Base-by-base conservation (phyloP, 2,888 invertebrate genomes). In the Thysanoteuthis rhombus region DNA sequence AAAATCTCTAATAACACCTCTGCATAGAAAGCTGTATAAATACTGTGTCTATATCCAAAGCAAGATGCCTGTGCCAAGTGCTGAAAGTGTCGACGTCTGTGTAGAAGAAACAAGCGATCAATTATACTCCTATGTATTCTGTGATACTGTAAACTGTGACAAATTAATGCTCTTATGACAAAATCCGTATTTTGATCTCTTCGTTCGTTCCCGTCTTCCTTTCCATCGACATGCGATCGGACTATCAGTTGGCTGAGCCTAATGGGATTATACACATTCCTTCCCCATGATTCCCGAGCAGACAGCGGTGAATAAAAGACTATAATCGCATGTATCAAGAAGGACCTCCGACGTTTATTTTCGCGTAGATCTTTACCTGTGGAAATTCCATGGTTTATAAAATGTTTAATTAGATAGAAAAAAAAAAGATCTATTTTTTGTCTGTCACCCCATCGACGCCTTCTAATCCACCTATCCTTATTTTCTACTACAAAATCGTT, bases 41-140 rank as follows among this genome's bases (percentile, higher is more conserved):
- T 58, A 58, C 8, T 75, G 32, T 75, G n/a, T 32, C n/a, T 75
- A 2, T 58, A 75, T 4, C 75, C n/a, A 16, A 10, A 75, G 75
- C 75, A 75, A 75, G 75, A n/a, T 75, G 75, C 36, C n/a, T 25
- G 22, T 19, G 12, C 75, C 3, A 75, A 36, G n/a, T 75, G 12
- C 75, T 75, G n/a, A 75, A 75, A 75, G 75, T 75, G 75, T 75
- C 75, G 75, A 75, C 75, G 75, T 75, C n/a, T n/a, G 75, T n/a
- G 75, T n/a, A 75, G n/a, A 75, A n/a, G n/a, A 36, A 75, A 75
- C 25, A 75, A 75, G 36, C 75, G 36, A 75, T 75, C 75, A 75
- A 75, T 75, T 75, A 75, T 75, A n/a, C 16, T 16, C 2, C 12
- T n/a, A 75, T n/a, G n/a, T 36, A 75, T 75, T 75, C 75, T 10